Evolutionary conservation across 2,113 vertebrate genomes (phyloP).

Genomic region (Psophia crepitans): DNA sequence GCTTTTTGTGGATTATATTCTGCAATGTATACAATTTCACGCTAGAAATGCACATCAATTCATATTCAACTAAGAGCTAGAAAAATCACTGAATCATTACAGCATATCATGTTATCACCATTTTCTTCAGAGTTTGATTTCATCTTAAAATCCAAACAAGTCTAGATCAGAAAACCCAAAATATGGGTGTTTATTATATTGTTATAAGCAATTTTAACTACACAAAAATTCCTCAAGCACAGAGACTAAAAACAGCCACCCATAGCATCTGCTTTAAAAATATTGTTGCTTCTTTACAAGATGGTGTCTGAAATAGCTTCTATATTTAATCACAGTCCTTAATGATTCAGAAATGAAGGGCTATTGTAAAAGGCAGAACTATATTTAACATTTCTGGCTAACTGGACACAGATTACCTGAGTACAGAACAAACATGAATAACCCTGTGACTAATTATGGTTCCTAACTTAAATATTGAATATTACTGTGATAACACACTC

Average conservation of each 20-base stretch:
- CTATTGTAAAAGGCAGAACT: background rate
- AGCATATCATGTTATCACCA: background rate
- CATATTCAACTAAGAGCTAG: background rate
- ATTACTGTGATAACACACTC: background rate
- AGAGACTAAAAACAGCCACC: background rate
- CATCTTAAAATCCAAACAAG: background rate
- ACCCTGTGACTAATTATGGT: background rate
- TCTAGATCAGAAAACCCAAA: background rate
- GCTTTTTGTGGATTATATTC: background rate
- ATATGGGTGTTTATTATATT: background rate
- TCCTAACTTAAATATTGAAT: background rate
- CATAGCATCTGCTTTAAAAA: background rate
- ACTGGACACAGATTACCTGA: background rate
- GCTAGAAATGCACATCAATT: background rate
- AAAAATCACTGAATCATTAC: background rate
- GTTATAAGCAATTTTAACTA: background rate
- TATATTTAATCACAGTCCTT: background rate
- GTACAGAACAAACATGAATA: background rate
- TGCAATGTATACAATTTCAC: background rate
- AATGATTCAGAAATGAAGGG: background rate
- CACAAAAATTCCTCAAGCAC: background rate
- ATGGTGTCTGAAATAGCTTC: background rate
- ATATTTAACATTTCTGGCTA: slow-evolving; percentile 7
- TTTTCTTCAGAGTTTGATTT: background rate
- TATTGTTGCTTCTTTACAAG: background rate